Percentiles rank a stretch among this genome's conserved stretches.
Conservation (phyloP, 1,140 invertebrate genomes). For the Octopus bimaculoides region DNA sequence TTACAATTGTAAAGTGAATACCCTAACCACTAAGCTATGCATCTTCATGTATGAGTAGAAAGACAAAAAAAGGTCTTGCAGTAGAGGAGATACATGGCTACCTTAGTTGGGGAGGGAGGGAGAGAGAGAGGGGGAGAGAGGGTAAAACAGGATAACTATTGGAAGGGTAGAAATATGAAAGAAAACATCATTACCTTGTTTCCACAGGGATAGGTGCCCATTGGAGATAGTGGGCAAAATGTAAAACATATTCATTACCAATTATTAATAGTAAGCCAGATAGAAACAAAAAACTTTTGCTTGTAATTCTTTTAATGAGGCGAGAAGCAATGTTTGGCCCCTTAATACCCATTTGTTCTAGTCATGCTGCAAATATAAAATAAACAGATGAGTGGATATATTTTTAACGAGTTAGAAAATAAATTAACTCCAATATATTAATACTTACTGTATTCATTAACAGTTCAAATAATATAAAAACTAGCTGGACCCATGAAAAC, state of each 20-base stretch:
- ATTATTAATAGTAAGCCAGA: background rate
- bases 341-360: background rate
- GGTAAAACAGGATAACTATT: background rate
- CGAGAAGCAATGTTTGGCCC: background rate
- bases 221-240: background rate
- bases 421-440: too few species aligned
- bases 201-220: background rate
- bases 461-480: too few species aligned
- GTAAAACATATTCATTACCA: slow-evolving; percentile 1
- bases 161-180: background rate
- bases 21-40: too few species aligned
- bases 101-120: background rate
- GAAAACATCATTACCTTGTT: background rate
- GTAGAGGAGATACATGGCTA: too few species aligned
- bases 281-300: slow-evolving; percentile 1
- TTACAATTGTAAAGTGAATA: too few species aligned
- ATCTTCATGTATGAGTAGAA: too few species aligned
- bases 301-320: background rate
- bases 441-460: too few species aligned
- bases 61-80: too few species aligned
- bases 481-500: too few species aligned
- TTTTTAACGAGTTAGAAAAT: too few species aligned
- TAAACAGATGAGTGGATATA: background rate
- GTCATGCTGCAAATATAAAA: background rate
- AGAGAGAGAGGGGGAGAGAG: background rate